phyloP scores from a whole-genome alignment of 2,797 vertebrate genomes.

The Gymnocypris eckloni region DNA sequence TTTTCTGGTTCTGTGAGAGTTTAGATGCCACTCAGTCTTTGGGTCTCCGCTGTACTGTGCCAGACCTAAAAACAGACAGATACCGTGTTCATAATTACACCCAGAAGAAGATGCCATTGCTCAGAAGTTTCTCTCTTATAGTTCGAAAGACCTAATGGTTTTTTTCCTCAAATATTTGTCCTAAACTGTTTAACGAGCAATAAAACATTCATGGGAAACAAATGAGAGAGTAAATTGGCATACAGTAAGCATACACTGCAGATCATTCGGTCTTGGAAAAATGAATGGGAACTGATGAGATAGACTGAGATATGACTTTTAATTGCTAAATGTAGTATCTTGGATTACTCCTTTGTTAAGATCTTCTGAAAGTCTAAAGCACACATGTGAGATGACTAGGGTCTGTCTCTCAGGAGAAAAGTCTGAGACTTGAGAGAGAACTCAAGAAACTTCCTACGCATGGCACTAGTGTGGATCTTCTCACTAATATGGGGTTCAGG shows the following conservation, averaged over 20 bases:
- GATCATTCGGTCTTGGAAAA: not conserved
- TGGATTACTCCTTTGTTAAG: not conserved
- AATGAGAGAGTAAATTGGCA: not conserved
- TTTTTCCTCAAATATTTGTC: not conserved
- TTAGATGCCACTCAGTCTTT: constrained; percentile 96
- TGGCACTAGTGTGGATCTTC: not conserved
- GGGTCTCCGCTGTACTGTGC: constrained; percentile 98
- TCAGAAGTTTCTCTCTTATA: not conserved
- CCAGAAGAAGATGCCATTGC: not conserved
- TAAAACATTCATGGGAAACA: not conserved
- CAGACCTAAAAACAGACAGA: constrained; percentile 79
- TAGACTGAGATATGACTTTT: not conserved
- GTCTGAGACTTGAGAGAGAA: not conserved
- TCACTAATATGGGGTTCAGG: not conserved
- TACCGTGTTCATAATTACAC: not conserved
- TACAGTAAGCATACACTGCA: not conserved
- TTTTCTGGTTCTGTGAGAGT: constrained; percentile 83
- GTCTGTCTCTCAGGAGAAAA: not conserved
- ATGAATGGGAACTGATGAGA: not conserved
- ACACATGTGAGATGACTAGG: not conserved
- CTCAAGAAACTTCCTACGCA: not conserved
- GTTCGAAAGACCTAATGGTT: not conserved
- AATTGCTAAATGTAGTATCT: not conserved
- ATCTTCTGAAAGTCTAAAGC: not conserved
- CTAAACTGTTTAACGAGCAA: not conserved